Conservation (phyloP, 2,888 invertebrate genomes). For the Dynastes grantii region DNA sequence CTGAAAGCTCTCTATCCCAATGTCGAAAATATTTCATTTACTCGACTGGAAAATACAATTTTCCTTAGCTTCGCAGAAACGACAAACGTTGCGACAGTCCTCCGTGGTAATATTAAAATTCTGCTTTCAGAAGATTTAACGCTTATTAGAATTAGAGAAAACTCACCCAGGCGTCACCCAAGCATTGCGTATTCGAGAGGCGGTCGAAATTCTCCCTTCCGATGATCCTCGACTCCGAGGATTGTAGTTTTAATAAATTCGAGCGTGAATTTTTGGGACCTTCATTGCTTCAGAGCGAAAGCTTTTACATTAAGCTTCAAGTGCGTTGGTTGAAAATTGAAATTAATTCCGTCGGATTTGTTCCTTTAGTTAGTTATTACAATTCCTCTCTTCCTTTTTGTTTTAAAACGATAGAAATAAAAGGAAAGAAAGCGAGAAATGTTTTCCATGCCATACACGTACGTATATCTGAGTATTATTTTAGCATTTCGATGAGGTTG, state of each 20-base stretch:
- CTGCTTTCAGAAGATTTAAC: slow-evolving; percentile 25
- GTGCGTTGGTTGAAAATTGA: slow-evolving; percentile 2
- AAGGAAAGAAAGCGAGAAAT: too few species aligned
- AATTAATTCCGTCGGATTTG: slow-evolving; percentile 8
- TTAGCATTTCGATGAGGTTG: too few species aligned
- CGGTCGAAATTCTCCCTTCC: slow-evolving; percentile 1
- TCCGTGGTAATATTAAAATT: slow-evolving; percentile 15
- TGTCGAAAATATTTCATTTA: not conserved
- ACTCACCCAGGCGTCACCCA: not conserved
- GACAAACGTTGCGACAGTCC: not conserved
- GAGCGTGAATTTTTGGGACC: not conserved
- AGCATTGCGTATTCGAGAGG: not conserved
- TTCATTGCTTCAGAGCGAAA: not conserved
- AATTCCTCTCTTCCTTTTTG: too few species aligned
- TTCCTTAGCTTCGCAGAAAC: not conserved
- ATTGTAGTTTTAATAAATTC: slow-evolving; percentile 11
- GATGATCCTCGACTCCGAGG: not conserved
- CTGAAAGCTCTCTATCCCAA: not conserved
- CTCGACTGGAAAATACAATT: slow-evolving; percentile 7
- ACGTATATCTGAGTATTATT: too few species aligned
- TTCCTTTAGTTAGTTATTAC: not conserved
- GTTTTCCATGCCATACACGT: too few species aligned
- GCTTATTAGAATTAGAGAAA: slow-evolving; percentile 20
- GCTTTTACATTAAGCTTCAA: slow-evolving; percentile 12
- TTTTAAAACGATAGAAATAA: too few species aligned